A percentile compares a stretch with the other conserved stretches of the same genome.
Conservation (phyloP, 2,113 vertebrate species). For the Barnardius zonarius region DNA sequence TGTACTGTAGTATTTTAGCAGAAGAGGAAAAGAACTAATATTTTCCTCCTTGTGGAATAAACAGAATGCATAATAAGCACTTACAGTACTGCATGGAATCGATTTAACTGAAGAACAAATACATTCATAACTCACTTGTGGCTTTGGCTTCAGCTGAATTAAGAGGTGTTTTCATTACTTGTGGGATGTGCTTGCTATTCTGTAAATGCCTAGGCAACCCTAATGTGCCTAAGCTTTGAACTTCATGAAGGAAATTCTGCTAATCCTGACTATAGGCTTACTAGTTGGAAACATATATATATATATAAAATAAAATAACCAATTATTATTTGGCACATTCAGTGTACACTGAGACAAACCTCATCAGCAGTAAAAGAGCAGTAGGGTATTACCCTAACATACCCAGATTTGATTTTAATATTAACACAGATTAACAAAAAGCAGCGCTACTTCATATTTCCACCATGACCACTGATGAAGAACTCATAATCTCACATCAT, state of each 20-base stretch:
- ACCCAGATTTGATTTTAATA: not conserved
- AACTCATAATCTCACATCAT: not conserved
- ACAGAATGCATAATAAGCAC: constrained; percentile 38
- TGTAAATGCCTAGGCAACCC: not conserved
- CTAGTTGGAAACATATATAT: not conserved
- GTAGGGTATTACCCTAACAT: not conserved
- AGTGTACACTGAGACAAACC: not conserved
- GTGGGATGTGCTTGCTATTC: not conserved
- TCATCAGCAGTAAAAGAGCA: not conserved
- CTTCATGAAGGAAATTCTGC: not conserved
- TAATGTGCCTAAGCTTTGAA: not conserved
- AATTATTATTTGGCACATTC: not conserved
- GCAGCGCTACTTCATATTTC: not conserved
- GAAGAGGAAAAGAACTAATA: constrained; percentile 14
- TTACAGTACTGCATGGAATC: constrained; percentile 48
- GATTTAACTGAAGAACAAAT: constrained; percentile 60
- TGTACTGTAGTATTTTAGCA: constrained; percentile 6
- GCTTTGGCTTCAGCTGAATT: constrained; percentile 35
- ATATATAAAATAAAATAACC: not conserved
- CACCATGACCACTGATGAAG: not conserved
- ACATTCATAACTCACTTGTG: constrained; percentile 60
- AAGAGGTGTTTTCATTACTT: constrained; percentile 51
- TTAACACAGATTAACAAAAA: not conserved
- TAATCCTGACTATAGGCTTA: not conserved
- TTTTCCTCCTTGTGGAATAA: constrained; percentile 54